Conservation (phyloP, 2,797 vertebrate genomes). For the Acrossocheilus wenchowensis region DNA sequence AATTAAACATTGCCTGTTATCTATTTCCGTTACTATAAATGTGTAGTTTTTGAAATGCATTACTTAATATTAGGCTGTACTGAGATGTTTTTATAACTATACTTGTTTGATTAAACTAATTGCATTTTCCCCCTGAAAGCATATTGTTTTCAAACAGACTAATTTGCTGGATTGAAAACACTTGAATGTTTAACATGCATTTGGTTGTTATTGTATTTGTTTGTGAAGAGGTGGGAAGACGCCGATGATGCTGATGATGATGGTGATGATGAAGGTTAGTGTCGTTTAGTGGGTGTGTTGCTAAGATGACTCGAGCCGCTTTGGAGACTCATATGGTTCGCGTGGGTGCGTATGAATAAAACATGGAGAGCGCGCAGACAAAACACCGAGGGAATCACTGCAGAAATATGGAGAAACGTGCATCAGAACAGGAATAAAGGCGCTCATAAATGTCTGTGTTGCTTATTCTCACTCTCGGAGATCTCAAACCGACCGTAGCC, state of each 20-base stretch:
- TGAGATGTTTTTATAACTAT: neutral
- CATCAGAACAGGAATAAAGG: neutral
- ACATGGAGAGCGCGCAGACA: neutral
- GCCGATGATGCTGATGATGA: neutral
- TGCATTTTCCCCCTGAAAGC: neutral
- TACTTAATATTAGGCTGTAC: neutral
- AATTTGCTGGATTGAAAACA: neutral
- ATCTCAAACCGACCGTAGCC: neutral
- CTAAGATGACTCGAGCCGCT: constrained; percentile 7
- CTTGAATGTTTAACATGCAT: neutral
- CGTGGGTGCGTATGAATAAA: constrained; percentile 24
- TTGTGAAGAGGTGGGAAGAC: neutral
- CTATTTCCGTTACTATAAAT: neutral
- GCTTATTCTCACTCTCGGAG: neutral
- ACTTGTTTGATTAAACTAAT: neutral
- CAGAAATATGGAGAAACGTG: neutral
- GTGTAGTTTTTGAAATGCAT: neutral
- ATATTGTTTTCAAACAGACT: neutral
- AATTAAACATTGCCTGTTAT: neutral
- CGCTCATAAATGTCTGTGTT: constrained; percentile 12
- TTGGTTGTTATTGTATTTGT: too few relatives aligned
- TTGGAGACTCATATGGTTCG: constrained; percentile 7
- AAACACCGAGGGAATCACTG: neutral
- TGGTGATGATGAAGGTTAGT: neutral
- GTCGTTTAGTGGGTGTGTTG: neutral